Evolutionary conservation across 2,888 invertebrate species (phyloP).

Genomic region (Caenorhabditis angaria): DNA sequence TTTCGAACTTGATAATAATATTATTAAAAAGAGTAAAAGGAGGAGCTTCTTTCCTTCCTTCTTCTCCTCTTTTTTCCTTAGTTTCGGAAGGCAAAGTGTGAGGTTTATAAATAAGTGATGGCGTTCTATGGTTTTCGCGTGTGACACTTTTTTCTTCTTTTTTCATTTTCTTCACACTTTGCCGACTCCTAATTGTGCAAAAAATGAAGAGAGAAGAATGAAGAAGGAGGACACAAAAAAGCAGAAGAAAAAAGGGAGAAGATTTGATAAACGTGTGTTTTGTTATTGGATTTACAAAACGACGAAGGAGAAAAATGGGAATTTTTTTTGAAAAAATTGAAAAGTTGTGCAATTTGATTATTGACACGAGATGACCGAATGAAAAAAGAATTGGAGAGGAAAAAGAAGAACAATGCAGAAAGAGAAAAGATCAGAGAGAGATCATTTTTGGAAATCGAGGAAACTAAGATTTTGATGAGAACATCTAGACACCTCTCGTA

Average conservation of each 20-base stretch:
- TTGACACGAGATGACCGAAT: constrained; percentile 5
- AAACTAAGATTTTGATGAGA: too few relatives aligned
- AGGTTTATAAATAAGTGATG: constrained; percentile 47
- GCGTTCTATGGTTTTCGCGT: constrained; percentile 50
- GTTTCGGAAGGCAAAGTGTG: constrained; percentile 3
- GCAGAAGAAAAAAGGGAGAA: too few relatives aligned
- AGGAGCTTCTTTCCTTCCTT: not conserved
- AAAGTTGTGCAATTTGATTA: not conserved
- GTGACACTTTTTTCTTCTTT: constrained; percentile 30
- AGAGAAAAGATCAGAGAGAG: too few relatives aligned
- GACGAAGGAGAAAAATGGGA: constrained; percentile 8
- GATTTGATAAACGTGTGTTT: not conserved
- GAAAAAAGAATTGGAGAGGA: too few relatives aligned
- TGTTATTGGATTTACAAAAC: not conserved
- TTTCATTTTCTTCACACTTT: constrained; percentile 7
- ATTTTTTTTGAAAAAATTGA: too few relatives aligned
- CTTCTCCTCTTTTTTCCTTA: not conserved
- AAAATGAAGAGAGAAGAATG: constrained; percentile 9
- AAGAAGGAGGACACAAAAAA: constrained; percentile 12
- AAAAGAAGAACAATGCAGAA: too few relatives aligned
- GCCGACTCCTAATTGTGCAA: constrained; percentile 21
- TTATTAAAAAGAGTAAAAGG: not conserved
- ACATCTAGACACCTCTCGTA: too few relatives aligned
- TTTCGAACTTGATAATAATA: not conserved
- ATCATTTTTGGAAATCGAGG: too few relatives aligned